Conservation (phyloP, 2,888 invertebrate genomes). For the Aporophyla lueneburgensis region DNA sequence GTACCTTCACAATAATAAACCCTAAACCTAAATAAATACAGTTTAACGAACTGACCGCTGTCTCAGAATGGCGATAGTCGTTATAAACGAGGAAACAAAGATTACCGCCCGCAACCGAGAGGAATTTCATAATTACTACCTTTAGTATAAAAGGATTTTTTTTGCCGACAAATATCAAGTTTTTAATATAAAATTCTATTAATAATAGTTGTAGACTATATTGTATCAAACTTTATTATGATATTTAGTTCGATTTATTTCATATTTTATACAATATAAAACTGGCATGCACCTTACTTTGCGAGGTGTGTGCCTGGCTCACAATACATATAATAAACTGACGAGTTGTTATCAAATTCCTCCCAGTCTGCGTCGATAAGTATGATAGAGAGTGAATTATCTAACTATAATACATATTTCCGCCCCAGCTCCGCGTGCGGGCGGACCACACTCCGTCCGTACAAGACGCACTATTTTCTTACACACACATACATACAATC, state of each 20-base stretch:
- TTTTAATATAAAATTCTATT: constrained; percentile 55
- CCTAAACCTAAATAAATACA: constrained; percentile 72
- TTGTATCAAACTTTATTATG: constrained; percentile 63
- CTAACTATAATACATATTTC: constrained; percentile 69
- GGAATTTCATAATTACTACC: constrained; percentile 56
- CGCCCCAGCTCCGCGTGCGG: constrained; percentile 44
- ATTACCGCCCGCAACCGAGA: constrained; percentile 50
- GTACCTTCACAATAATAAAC: constrained; percentile 68
- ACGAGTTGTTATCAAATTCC: constrained; percentile 59
- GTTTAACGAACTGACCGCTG: constrained; percentile 58
- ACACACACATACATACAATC: constrained; percentile 63
- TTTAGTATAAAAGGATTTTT: constrained; percentile 40
- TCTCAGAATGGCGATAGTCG: constrained; percentile 59
- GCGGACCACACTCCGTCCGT: constrained; percentile 65
- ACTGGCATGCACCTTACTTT: constrained; percentile 34
- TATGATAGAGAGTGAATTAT: constrained; percentile 67
- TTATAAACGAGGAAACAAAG: constrained; percentile 64
- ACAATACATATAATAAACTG: constrained; percentile 52
- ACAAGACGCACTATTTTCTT: constrained; percentile 68
- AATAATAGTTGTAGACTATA: constrained; percentile 57
- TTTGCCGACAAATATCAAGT: constrained; percentile 45
- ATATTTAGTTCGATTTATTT: constrained; percentile 61
- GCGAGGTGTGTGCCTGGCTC: constrained; percentile 30
- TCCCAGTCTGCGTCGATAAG: constrained; percentile 52
- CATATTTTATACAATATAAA: constrained; percentile 50